Conservation (phyloP, 2,797 vertebrate species). For the Hydrophis major region DNA sequence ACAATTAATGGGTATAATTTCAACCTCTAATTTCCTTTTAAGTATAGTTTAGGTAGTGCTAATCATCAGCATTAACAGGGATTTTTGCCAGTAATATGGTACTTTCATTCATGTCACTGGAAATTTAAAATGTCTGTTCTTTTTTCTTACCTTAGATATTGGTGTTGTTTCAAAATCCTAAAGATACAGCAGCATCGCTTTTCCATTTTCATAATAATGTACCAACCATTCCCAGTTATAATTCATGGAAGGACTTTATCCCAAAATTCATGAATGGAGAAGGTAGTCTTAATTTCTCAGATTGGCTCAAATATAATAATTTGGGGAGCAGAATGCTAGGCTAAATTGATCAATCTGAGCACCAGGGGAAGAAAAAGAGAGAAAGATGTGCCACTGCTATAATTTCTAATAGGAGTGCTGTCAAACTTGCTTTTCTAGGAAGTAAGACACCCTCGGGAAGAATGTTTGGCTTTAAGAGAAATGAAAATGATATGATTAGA, state of each 20-base stretch:
- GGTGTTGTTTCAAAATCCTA: slow-evolving; percentile 81
- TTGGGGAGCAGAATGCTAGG: slow-evolving; percentile 10
- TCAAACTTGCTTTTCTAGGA: not conserved
- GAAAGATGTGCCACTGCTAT: not conserved
- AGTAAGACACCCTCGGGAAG: not conserved
- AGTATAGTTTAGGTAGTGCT: slow-evolving; percentile 8
- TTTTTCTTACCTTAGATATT: slow-evolving; percentile 68
- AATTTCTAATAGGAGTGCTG: not conserved
- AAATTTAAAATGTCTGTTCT: slow-evolving; percentile 36
- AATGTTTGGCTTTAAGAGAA: not conserved
- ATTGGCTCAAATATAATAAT: slow-evolving; percentile 20
- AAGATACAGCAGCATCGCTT: slow-evolving; percentile 81
- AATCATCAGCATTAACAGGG: not conserved
- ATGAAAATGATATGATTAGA: not conserved
- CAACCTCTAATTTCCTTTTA: slow-evolving; percentile 20
- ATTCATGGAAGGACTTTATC: slow-evolving; percentile 80
- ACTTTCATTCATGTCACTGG: slow-evolving; percentile 26
- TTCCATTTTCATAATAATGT: slow-evolving; percentile 81
- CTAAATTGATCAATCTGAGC: not conserved
- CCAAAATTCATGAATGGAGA: slow-evolving; percentile 78
- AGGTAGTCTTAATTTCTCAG: slow-evolving; percentile 62
- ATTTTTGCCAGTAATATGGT: not conserved
- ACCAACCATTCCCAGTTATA: slow-evolving; percentile 67
- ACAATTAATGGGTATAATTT: not conserved
- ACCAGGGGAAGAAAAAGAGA: not conserved